phyloP scores from a whole-genome alignment of 2,113 vertebrate species.

The Lamprotornis superbus region DNA sequence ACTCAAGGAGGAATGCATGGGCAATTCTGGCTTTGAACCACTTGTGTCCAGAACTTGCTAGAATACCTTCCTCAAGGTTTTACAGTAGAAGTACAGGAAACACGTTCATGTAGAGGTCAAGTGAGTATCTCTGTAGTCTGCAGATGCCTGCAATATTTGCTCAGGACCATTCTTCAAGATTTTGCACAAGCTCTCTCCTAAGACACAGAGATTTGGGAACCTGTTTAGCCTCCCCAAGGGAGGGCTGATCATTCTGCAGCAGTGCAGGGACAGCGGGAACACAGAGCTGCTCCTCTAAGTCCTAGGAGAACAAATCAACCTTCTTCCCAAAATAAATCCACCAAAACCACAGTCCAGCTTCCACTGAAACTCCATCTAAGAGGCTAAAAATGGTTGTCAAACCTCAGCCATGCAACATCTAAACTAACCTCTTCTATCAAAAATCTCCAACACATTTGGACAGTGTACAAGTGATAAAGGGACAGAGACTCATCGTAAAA shows the following conservation, averaged over 20 bases:
- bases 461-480: background rate
- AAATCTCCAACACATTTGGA: background rate
- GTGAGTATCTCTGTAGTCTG: background rate
- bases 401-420: background rate
- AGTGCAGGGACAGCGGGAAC: fast-evolving
- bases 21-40: background rate
- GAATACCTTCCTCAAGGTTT: background rate
- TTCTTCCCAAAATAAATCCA: background rate
- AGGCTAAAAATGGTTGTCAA: background rate
- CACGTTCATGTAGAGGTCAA: fast-evolving
- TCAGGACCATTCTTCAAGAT: background rate
- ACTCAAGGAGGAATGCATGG: background rate
- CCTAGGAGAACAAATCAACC: background rate
- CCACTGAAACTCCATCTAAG: background rate
- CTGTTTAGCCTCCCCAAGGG: background rate
- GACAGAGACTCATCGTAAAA: background rate
- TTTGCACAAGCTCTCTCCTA: background rate
- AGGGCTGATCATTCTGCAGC: background rate
- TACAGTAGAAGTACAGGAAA: background rate
- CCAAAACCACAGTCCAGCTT: background rate
- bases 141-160: background rate
- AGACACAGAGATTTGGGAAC: background rate
- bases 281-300: background rate
- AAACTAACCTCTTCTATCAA: background rate
- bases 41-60: background rate